Base-by-base conservation (phyloP, 2,113 vertebrate genomes). In the Malurus alboscapulatus region DNA sequence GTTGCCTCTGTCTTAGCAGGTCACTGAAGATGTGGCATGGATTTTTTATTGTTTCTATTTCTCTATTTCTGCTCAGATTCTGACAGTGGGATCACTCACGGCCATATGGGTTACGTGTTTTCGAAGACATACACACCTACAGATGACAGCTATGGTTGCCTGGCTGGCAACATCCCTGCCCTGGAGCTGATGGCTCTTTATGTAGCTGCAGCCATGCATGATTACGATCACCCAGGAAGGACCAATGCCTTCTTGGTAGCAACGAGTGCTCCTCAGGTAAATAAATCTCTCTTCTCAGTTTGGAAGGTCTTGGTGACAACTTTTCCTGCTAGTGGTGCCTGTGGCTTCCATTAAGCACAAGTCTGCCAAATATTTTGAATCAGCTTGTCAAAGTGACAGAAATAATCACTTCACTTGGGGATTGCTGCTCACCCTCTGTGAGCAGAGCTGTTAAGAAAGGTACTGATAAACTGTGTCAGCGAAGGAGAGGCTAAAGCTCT, bases 131-230 rank as follows among this genome's bases (percentile, higher is more conserved):
- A 98, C 94, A 97, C 94, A 9, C 97, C 96, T 53, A 97, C 97
- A 47, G 99, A 99, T 80, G 98, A 99, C 50, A 98, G 97, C 69
- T 99, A 99, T 0, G 99, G 99, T 25, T 99, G 99, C 92, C 95
- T 99, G 65, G 98, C 99, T 21, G 98, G 99, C 87, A 99, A 99
- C 88, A 99, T 99, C 85, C 99, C 99, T n/a, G 98, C 99, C 79
- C 97, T 99, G 80, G 99, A 99, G 95, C 85, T 99, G 92, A 99
- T 99, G 99, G 99, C 99, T 1, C 97, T 99, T 24, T 99, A 99
- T 12, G 99, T 99, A n/a, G 99, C 99, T 9, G 99, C 99, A 5
- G 99, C 99, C 76, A 99, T 99, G 99, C 99, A 99, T 21, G 99
- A 99, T 72, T 99, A 99, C 10, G 99, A 99, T 94, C 99, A 99